phyloP scores from a whole-genome alignment of 1,140 invertebrate genomes.

The Cepaea nemoralis region DNA sequence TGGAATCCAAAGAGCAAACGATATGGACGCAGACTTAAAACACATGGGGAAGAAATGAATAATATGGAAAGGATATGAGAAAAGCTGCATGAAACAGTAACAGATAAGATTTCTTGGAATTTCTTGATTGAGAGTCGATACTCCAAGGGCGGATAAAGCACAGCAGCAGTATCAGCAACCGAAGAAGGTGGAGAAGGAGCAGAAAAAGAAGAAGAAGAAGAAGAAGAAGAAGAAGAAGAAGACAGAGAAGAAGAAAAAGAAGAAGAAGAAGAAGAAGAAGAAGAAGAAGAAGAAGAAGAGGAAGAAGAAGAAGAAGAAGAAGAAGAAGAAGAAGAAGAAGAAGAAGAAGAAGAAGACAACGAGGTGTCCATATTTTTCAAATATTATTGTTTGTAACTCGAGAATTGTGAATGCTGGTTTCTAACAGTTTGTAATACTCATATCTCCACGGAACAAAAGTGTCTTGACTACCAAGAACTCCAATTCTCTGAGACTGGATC shows the following conservation, averaged over 20 bases:
- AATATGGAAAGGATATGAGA: neutral
- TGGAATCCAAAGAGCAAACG: too few species aligned
- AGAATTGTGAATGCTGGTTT: neutral
- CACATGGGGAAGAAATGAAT: neutral
- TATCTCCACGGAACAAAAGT: too few species aligned
- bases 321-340: neutral
- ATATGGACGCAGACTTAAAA: too few species aligned
- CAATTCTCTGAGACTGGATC: too few species aligned
- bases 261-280: neutral
- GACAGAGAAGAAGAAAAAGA: neutral
- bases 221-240: conserved; percentile 3
- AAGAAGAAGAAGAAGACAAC: too few species aligned
- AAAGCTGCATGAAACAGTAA: too few species aligned
- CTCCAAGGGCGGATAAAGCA: too few species aligned
- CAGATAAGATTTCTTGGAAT: too few species aligned
- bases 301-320: neutral
- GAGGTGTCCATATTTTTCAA: neutral
- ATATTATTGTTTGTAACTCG: neutral
- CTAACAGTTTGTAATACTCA: neutral
- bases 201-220: neutral
- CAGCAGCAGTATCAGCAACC: too few species aligned
- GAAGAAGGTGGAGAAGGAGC: too few species aligned
- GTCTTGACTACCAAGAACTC: too few species aligned
- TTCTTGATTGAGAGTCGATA: too few species aligned
- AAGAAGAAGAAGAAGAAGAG: neutral